A percentile compares a stretch with the other conserved stretches of the same genome.
phyloP scores from a whole-genome alignment of 2,797 vertebrate species.

The Fringilla coelebs region DNA sequence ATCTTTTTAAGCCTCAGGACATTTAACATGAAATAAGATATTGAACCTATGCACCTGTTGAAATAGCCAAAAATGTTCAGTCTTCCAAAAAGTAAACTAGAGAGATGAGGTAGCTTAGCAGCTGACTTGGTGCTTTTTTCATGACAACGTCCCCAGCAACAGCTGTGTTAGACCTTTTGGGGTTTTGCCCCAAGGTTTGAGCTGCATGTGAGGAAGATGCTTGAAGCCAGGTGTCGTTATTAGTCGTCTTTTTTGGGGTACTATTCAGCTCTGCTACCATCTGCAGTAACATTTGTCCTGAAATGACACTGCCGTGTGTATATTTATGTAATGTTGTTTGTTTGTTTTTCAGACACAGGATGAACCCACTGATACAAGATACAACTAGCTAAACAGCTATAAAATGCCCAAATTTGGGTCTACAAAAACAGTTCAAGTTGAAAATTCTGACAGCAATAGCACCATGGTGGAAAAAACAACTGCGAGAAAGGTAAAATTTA shows the following conservation, averaged over 20 bases:
- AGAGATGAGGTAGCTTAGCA: not conserved
- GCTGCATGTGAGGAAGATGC: not conserved
- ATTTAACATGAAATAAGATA: not conserved
- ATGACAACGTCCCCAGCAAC: not conserved
- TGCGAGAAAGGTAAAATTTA: conserved; percentile 90
- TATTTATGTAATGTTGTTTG: not conserved
- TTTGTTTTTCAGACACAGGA: conserved; percentile 86
- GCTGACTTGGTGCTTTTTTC: not conserved
- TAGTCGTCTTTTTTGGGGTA: not conserved
- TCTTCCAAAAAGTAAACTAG: not conserved
- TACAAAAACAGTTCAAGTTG: conserved; percentile 78
- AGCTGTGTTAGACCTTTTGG: not conserved
- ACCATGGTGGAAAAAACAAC: conserved; percentile 97
- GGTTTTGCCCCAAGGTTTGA: not conserved
- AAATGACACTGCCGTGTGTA: not conserved
- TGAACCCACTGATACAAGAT: conserved; percentile 84
- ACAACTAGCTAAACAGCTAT: conserved; percentile 89
- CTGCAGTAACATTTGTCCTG: not conserved
- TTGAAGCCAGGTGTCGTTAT: not conserved
- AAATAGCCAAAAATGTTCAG: not conserved
- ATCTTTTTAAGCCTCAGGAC: not conserved
- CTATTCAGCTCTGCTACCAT: not conserved
- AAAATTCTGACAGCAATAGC: conserved; percentile 90
- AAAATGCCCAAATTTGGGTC: conserved; percentile 99
- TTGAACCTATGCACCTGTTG: not conserved